Evolutionary conservation across 2,113 vertebrate genomes (phyloP).

Genomic region (Sisor rabdophorus): DNA sequence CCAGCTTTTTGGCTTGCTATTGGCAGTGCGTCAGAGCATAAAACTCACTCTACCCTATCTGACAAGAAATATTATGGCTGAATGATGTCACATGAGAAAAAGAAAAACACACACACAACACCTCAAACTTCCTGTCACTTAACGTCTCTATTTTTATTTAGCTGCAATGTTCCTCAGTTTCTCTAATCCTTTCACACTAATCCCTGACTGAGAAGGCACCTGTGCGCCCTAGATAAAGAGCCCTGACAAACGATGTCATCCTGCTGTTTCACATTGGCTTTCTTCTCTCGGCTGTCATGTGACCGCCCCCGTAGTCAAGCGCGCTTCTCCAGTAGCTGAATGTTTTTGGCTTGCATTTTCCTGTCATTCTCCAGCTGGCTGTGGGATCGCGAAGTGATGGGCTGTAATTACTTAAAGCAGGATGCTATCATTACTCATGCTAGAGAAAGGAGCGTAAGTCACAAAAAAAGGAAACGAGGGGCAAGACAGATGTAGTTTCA

Average conservation of each 20-base stretch:
- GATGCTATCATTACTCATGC: constrained; percentile 23
- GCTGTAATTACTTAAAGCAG: constrained; percentile 36
- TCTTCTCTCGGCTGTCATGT: background rate
- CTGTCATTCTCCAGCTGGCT: constrained; percentile 40
- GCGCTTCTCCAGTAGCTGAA: constrained; percentile 20
- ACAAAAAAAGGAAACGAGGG: background rate
- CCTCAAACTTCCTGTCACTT: constrained; percentile 21
- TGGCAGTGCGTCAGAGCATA: constrained; percentile 6
- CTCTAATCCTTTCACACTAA: constrained; percentile 20
- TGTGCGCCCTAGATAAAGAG: constrained; percentile 26
- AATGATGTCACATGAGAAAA: background rate
- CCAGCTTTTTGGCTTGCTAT: constrained; percentile 25
- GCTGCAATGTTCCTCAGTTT: background rate
- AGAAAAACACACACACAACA: background rate
- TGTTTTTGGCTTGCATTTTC: constrained; percentile 26
- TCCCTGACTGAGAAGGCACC: constrained; percentile 30
- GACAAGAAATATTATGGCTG: background rate
- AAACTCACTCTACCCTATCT: background rate
- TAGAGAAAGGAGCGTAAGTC: constrained; percentile 11
- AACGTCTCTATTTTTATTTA: constrained; percentile 23
- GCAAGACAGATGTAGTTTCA: background rate
- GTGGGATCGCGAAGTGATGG: constrained; percentile 30
- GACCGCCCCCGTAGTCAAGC: background rate
- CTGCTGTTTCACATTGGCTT: constrained; percentile 31
- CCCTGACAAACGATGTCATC: constrained; percentile 26